Conservation (phyloP, 2,888 invertebrate species). For the Torymus aiolomorphi region DNA sequence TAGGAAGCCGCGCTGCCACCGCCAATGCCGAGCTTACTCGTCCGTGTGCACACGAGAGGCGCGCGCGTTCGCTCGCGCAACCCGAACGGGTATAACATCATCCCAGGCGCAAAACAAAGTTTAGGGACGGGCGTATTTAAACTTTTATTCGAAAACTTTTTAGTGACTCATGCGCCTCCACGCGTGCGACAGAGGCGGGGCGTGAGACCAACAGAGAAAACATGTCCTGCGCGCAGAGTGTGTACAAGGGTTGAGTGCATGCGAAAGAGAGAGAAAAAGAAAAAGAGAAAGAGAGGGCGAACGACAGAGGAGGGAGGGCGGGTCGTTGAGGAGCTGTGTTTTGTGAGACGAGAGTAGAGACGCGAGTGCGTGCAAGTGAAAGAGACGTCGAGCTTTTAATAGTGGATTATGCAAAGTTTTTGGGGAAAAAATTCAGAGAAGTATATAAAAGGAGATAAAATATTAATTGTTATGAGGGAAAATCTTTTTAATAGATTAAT, state of each 20-base stretch:
- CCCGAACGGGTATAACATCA: constrained; percentile 46
- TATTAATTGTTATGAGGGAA: constrained; percentile 31
- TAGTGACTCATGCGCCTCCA: constrained; percentile 61
- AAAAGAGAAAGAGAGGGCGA: too few relatives aligned
- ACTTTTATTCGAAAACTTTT: constrained; percentile 75
- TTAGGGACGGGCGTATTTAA: constrained; percentile 71
- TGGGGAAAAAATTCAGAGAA: constrained; percentile 17
- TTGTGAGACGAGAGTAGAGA: constrained; percentile 41
- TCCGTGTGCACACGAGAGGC: constrained; percentile 33
- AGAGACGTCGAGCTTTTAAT: constrained; percentile 41
- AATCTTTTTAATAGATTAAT: neutral
- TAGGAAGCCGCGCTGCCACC: constrained; percentile 53
- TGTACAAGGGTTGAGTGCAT: constrained; percentile 23
- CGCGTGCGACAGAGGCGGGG: neutral
- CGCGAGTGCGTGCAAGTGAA: constrained; percentile 58
- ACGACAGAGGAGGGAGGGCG: too few relatives aligned
- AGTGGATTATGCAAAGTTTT: constrained; percentile 27
- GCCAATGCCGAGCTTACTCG: constrained; percentile 47
- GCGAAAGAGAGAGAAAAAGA: too few relatives aligned
- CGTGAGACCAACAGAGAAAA: constrained; percentile 32
- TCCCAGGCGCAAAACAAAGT: constrained; percentile 67
- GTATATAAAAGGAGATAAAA: neutral
- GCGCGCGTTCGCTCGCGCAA: constrained; percentile 34
- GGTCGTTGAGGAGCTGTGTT: constrained; percentile 1
- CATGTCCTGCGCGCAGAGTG: constrained; percentile 36